Conservation (phyloP, 2,888 invertebrate genomes). For the Drosophila suboccidentalis region DNA sequence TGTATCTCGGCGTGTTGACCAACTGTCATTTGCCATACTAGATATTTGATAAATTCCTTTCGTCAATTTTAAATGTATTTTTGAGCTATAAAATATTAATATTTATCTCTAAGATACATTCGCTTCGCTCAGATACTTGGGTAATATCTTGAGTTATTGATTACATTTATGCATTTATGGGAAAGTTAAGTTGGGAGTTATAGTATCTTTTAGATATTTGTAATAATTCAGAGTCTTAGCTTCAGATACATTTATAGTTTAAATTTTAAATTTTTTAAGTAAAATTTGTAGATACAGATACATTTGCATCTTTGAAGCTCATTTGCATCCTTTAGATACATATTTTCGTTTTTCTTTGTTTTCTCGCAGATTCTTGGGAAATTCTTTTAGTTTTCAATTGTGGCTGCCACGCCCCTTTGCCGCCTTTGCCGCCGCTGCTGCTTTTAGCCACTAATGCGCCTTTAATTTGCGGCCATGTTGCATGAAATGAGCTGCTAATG, state of each 20-base stretch:
- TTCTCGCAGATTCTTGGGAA: constrained; percentile 21
- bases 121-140: background rate
- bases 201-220: background rate
- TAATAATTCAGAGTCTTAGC: background rate
- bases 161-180: too few relatives aligned
- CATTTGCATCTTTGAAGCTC: background rate
- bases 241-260: background rate
- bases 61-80: background rate
- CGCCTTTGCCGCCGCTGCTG: background rate
- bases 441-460: constrained; percentile 64
- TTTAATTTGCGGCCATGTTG: constrained; percentile 78
- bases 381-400: constrained; percentile 49
- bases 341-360: background rate
- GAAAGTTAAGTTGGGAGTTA: background rate
- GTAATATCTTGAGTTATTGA: too few relatives aligned
- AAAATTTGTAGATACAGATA: background rate
- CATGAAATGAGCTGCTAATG: constrained; percentile 78
- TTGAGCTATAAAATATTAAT: background rate
- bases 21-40: constrained; percentile 6
- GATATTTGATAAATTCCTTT: background rate
- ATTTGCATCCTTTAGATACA: constrained; percentile 15
- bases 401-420: constrained; percentile 28
- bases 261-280: background rate
- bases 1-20: constrained; percentile 25
- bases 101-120: background rate